Evolutionary conservation across 92 coral and sea anemone species (phyloP).

Genomic region (Siderastrea radians): DNA sequence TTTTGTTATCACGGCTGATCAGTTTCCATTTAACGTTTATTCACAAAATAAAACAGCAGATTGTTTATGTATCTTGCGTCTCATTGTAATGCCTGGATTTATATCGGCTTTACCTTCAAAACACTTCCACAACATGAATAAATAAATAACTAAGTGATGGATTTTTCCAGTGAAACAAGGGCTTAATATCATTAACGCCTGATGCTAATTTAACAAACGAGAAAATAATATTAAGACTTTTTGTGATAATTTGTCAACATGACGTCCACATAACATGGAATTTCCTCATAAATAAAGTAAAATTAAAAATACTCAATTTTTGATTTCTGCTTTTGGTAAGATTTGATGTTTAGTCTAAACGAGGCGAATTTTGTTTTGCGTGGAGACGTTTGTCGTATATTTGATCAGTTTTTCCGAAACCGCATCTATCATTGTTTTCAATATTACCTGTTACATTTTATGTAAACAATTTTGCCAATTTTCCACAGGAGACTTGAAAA

Average conservation of each 20-base stretch:
- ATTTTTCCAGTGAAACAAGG: not conserved
- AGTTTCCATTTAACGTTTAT: no score
- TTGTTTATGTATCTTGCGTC: not conserved
- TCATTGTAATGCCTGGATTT: not conserved
- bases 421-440: not conserved
- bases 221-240: not conserved
- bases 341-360: not conserved
- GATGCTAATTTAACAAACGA: not conserved
- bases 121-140: not conserved
- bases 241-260: not conserved
- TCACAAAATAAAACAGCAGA: not conserved
- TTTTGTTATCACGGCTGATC: no score
- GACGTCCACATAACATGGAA: not conserved
- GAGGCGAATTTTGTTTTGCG: not conserved
- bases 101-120: not conserved
- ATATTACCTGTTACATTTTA: slow-evolving; percentile 17
- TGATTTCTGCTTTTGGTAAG: not conserved
- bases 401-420: not conserved
- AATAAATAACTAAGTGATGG: not conserved
- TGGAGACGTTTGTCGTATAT: not conserved
- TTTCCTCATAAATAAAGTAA: not conserved
- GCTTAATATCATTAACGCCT: not conserved
- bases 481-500: not conserved
- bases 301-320: not conserved
- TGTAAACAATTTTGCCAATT: slow-evolving; percentile 20